Evolutionary conservation across 2,797 vertebrate species (phyloP), one percentile per base, ranked within the genome.

Genomic region (Poeciliopsis infans): DNA sequence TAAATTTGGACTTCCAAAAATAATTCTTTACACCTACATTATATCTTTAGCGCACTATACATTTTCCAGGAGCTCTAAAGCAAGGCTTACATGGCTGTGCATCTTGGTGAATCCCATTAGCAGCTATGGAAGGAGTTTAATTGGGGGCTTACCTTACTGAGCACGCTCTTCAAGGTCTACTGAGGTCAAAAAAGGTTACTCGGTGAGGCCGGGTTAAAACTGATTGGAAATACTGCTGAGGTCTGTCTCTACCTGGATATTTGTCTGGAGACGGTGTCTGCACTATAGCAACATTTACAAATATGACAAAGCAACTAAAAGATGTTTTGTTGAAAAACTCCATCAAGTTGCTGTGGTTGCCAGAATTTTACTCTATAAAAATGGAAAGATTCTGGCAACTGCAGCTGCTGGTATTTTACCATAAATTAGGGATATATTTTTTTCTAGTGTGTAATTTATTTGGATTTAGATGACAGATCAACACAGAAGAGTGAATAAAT

Each of bases 81-180:
- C 68, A 20, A 86, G 84, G 91, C 92, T 92, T 92, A 91, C 79
- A 39, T 71, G 13, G 71, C 81, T 69, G 76, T 75, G 81, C 77
- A 88, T 45, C 74, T 87, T 85, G 85, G 82, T 7, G 92, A 93
- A 94, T 93, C 92, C 91, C 89, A 92, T 95, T 94, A 93, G 88
- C n/a, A 88, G 89, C 87, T 91, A 87, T 88, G 87, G 82, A 90
- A 79, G 33, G 87, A 92, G 82, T 94, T 94, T 91, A 93, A 89
- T 81, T 79, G 86, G 79, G 85, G 88, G 91, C 92, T 94, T 94
- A 93, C 83, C 55, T 80, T 82, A 79, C 86, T 91, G 78, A 89
- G 83, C 12, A 25, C 23, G 15, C 76, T 87, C 85, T 28, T 85
- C 83, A 84, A 86, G 86, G 84, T 85, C 83, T 83, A 79, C 41